These are phyloP conservation scores for Drosophila micromelanica DNA, from an alignment of 1,140 invertebrate species.

Conservation along the genomic window DNA sequence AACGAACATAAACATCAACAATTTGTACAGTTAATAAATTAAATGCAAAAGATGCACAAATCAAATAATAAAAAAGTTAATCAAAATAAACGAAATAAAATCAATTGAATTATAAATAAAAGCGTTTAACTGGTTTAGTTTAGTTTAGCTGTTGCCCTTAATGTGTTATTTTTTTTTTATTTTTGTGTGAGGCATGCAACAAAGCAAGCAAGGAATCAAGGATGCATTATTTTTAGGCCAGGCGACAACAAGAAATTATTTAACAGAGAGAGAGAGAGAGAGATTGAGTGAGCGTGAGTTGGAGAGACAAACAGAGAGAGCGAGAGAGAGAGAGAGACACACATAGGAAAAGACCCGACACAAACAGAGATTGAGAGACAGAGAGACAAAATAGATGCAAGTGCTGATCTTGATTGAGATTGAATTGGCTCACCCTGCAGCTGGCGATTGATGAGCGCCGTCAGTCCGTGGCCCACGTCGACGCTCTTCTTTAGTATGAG, in stretches of 20 bases:
- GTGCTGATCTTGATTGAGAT: not conserved
- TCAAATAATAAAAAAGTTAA: not conserved
- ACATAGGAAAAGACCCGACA: not conserved
- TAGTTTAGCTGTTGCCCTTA: not conserved
- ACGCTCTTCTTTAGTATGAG: slow-evolving; percentile 90
- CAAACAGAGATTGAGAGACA: not conserved
- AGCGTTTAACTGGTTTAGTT: slow-evolving; percentile 13
- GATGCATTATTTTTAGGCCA: not conserved
- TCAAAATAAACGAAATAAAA: slow-evolving; percentile 4
- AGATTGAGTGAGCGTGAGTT: slow-evolving; percentile 3
- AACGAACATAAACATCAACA: slow-evolving; percentile 64
- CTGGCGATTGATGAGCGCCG: slow-evolving; percentile 90
- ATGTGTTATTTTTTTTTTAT: not conserved
- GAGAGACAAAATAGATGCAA: not conserved
- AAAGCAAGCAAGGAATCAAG: slow-evolving; percentile 24
- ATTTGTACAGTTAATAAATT: slow-evolving; percentile 32
- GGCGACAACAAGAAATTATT: slow-evolving; percentile 8
- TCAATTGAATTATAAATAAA: slow-evolving; percentile 3
- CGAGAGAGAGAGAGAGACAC: not conserved
- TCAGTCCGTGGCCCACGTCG: slow-evolving; percentile 89
- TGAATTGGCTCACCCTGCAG: slow-evolving; percentile 87
- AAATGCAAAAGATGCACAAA: slow-evolving; percentile 6
- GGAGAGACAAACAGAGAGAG: slow-evolving; percentile 18
- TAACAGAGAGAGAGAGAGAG: slow-evolving; percentile 8
- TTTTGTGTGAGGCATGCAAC: slow-evolving; percentile 16